Conservation (phyloP, 2,888 invertebrate species). For the Agonopterix alstromeriana region DNA sequence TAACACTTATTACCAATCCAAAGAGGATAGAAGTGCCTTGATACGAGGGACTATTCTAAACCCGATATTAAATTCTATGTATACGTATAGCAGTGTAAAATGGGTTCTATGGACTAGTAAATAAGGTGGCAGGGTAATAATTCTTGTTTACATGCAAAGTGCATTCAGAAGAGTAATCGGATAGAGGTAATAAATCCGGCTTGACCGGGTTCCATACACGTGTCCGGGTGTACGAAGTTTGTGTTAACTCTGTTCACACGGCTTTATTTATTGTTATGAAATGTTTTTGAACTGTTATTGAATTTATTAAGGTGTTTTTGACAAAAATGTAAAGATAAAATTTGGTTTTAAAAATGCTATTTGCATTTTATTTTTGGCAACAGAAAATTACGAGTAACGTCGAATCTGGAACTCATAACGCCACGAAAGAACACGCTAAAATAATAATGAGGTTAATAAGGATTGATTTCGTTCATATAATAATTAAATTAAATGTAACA, state of each 20-base stretch:
- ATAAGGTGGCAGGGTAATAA: conserved; percentile 1
- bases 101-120: conserved; percentile 2
- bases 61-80: too few relatives aligned
- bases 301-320: not conserved
- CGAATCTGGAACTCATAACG: too few relatives aligned
- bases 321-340: too few relatives aligned
- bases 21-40: not conserved
- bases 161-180: conserved; percentile 40
- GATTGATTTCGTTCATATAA: too few relatives aligned
- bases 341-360: too few relatives aligned
- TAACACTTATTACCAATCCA: too few relatives aligned
- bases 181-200: conserved; percentile 42
- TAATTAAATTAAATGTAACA: too few relatives aligned
- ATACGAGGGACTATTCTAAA: not conserved
- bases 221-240: conserved; percentile 25
- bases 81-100: not conserved
- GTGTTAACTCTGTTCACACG: conserved; percentile 50
- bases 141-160: conserved; percentile 28
- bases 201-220: conserved; percentile 22
- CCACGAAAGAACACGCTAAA: too few relatives aligned
- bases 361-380: too few relatives aligned
- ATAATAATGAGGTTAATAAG: too few relatives aligned
- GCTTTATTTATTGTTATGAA: conserved; percentile 33
- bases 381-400: too few relatives aligned
- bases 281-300: conserved; percentile 11